Percentiles rank a stretch among this genome's conserved stretches.
Conservation (phyloP, 2,113 vertebrate genomes). For the Limnothrissa miodon region DNA sequence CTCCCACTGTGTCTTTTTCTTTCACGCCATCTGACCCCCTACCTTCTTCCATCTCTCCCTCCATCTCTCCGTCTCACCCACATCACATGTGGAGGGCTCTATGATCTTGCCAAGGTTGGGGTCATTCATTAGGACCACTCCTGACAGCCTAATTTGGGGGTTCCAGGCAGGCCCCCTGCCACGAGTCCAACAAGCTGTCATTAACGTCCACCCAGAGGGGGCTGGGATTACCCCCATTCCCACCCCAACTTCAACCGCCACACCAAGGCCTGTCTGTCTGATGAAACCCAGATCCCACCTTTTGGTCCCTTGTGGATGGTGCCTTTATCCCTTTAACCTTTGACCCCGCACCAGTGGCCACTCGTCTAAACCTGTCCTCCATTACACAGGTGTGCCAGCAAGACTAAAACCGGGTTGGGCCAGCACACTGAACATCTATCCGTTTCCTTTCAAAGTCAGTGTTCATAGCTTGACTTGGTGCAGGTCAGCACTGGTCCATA, state of each 20-base stretch:
- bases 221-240: not conserved
- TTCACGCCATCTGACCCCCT: conserved; percentile 11
- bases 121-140: conserved; percentile 35
- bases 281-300: not conserved
- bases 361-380: not conserved
- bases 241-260: no score
- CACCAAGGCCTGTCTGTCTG: not conserved
- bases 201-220: conserved; percentile 24
- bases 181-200: conserved; percentile 33
- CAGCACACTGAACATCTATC: not conserved
- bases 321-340: not conserved
- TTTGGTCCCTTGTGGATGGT: not conserved
- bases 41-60: not conserved
- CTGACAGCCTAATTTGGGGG: conserved; percentile 21
- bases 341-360: not conserved
- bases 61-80: not conserved
- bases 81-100: not conserved
- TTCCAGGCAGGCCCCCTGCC: conserved; percentile 24
- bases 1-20: conserved; percentile 14
- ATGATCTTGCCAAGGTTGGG: conserved; percentile 3
- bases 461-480: not conserved
- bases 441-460: not conserved
- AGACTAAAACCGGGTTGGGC: not conserved
- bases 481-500: no score
- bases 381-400: not conserved